These are phyloP conservation scores for Cotesia vestalis DNA, from an alignment of 1,140 invertebrate genomes.

Conservation along the genomic window DNA sequence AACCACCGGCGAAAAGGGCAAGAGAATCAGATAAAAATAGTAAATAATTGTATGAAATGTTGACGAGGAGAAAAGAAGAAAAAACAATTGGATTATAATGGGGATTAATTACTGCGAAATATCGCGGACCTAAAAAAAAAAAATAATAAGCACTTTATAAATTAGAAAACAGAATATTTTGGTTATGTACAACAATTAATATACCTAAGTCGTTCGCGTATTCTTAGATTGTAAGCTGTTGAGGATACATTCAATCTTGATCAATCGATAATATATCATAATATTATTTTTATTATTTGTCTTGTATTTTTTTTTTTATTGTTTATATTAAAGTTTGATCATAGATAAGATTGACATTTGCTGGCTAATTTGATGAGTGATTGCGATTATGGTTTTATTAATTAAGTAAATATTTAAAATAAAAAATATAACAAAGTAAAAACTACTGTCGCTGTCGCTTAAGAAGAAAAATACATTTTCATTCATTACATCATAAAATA, in stretches of 20 bases:
- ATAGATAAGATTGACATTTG: conserved; percentile 29
- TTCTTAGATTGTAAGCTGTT: conserved; percentile 58
- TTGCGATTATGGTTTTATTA: conserved; percentile 9
- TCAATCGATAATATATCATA: conserved; percentile 37
- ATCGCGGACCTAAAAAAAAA: conserved; percentile 25
- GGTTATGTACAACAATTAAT: conserved; percentile 62
- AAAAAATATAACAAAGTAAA: conserved; percentile 34
- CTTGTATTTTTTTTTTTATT: conserved; percentile 24
- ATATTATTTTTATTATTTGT: conserved; percentile 20
- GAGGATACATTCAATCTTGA: conserved; percentile 50
- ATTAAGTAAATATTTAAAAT: conserved; percentile 26
- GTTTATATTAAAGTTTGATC: conserved; percentile 12
- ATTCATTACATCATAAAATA: too few relatives aligned
- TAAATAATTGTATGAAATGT: conserved; percentile 60
- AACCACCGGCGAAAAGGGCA: conserved; percentile 63
- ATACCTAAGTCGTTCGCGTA: conserved; percentile 61
- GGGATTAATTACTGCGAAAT: conserved; percentile 18
- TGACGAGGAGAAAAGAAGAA: conserved; percentile 33
- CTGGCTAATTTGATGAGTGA: too few relatives aligned
- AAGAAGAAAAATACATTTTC: too few relatives aligned
- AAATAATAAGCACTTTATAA: conserved; percentile 56
- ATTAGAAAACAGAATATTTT: conserved; percentile 65
- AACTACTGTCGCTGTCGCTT: conserved; percentile 39
- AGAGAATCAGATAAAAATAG: conserved; percentile 62
- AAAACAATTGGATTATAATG: conserved; percentile 45